Conservation (phyloP, 2,113 vertebrate species). For the Ptyas mucosa region DNA sequence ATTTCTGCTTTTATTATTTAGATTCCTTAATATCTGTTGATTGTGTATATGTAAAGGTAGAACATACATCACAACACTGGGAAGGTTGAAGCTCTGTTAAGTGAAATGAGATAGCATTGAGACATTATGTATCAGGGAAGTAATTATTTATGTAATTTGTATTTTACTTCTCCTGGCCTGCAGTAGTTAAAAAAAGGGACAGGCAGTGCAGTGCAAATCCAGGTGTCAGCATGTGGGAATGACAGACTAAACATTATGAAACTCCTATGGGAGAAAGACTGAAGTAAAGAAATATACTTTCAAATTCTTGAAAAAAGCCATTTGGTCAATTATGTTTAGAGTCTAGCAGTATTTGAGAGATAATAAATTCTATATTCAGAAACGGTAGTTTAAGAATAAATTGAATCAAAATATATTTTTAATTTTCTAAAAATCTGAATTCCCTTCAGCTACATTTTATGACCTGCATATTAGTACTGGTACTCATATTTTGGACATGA, state of each 20-base stretch:
- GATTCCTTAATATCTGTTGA: conserved; percentile 19
- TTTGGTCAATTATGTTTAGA: conserved; percentile 3
- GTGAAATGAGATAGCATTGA: conserved; percentile 32
- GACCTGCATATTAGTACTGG: not conserved
- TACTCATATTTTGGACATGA: not conserved
- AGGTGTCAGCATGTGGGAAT: not conserved
- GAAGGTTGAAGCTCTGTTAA: not conserved
- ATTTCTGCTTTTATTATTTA: conserved; percentile 53
- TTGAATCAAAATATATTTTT: not conserved
- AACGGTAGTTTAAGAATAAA: not conserved
- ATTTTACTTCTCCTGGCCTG: not conserved
- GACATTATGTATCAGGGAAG: not conserved
- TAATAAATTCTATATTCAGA: not conserved
- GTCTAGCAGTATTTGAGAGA: conserved; percentile 9
- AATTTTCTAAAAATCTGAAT: not conserved
- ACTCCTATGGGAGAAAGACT: not conserved
- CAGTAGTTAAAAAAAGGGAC: not conserved
- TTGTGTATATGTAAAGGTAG: conserved; percentile 10
- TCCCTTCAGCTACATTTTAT: not conserved
- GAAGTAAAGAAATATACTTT: not conserved
- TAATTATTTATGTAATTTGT: not conserved
- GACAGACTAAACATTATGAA: not conserved
- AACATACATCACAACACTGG: not conserved
- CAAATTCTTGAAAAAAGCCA: not conserved
- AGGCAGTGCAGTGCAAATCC: not conserved